Evolutionary conservation across 2,113 vertebrate genomes (phyloP).

Genomic region (Periophthalmodon schlosseri): DNA sequence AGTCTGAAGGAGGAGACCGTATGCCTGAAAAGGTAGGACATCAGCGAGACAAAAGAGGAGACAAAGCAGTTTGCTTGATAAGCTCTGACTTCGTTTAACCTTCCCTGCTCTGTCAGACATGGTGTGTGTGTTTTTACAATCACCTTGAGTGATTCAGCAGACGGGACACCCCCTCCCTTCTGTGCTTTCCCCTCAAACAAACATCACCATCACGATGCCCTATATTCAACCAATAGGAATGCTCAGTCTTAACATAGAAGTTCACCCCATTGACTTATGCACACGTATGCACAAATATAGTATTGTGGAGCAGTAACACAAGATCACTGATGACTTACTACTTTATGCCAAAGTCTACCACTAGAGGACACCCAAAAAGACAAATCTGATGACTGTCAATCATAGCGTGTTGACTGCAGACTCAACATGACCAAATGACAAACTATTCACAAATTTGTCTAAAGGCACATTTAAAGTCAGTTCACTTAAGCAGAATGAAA

Average conservation of each 20-base stretch:
- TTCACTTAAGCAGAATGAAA: too few species aligned
- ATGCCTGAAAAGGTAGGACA: conserved; percentile 20
- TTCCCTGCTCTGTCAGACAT: conserved; percentile 39
- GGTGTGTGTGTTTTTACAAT: conserved; percentile 36
- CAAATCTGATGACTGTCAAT: not conserved
- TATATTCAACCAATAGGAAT: not conserved
- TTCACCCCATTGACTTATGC: too few species aligned
- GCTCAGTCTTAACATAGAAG: not conserved
- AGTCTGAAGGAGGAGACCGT: conserved; percentile 6
- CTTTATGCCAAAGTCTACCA: not conserved
- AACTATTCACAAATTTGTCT: too few species aligned
- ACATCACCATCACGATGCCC: not conserved
- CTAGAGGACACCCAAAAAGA: not conserved
- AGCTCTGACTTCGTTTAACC: conserved; percentile 65
- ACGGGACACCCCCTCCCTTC: conserved; percentile 34
- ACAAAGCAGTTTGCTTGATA: conserved; percentile 57
- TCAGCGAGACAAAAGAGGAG: conserved; percentile 2
- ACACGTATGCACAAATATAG: not conserved
- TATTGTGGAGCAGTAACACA: not conserved
- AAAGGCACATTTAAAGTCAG: too few species aligned
- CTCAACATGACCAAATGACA: not conserved
- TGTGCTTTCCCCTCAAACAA: not conserved
- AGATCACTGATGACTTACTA: not conserved
- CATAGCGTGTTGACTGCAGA: not conserved
- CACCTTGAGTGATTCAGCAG: conserved; percentile 74